Evolutionary conservation across 1,140 invertebrate genomes (phyloP).

Genomic region (Rhagoletis zephyria): DNA sequence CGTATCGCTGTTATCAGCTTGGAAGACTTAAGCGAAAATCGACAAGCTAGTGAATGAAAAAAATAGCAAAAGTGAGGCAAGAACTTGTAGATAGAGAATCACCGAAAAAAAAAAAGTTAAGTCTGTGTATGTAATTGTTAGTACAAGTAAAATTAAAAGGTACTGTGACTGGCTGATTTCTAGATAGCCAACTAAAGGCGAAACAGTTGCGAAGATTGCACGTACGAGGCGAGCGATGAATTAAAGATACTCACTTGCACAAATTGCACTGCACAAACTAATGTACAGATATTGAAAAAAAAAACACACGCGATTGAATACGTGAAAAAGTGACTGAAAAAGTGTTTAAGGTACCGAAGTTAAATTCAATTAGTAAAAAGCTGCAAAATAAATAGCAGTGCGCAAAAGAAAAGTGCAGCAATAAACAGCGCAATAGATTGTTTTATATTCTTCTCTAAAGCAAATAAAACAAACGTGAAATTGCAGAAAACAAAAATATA

Average conservation of each 20-base stretch:
- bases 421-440: too few species aligned
- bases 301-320: background rate
- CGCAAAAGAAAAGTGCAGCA: too few species aligned
- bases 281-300: background rate
- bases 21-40: background rate
- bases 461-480: background rate
- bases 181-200: background rate
- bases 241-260: background rate
- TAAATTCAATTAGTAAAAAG: too few species aligned
- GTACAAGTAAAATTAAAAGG: background rate
- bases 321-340: background rate
- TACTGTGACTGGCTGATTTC: background rate
- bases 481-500: background rate
- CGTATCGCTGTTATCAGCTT: conserved; percentile 26
- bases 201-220: conserved; percentile 12
- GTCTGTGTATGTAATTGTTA: background rate
- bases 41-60: background rate
- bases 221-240: background rate
- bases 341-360: too few species aligned
- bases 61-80: background rate
- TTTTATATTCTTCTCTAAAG: too few species aligned
- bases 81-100: background rate
- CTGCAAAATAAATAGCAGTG: too few species aligned
- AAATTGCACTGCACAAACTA: background rate
- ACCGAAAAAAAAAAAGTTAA: background rate